Evolutionary conservation across 2,797 vertebrate genomes (phyloP).

Genomic region (Tenualosa ilisha): DNA sequence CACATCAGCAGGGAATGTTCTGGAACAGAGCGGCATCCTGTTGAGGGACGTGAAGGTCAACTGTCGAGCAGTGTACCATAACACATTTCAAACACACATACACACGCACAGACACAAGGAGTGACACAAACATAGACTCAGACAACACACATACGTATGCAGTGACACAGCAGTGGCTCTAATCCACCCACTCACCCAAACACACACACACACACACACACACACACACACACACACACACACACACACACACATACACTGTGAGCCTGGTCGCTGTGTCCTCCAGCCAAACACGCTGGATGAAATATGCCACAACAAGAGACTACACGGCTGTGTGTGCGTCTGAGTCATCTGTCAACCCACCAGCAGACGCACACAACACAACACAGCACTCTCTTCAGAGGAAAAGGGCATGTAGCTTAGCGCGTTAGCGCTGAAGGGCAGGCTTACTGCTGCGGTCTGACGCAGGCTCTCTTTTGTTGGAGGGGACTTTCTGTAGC

Average conservation of each 20-base stretch:
- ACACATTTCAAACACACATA: not conserved
- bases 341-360: not conserved
- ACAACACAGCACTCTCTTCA: not conserved
- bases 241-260: not conserved
- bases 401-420: not conserved
- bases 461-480: not conserved
- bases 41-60: constrained; percentile 6
- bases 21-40: not conserved
- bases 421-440: not conserved
- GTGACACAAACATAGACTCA: not conserved
- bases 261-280: not conserved
- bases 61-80: not conserved
- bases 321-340: not conserved
- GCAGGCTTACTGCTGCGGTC: not conserved
- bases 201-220: not conserved
- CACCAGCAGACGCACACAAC: not conserved
- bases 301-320: constrained; percentile 1
- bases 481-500: not conserved
- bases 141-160: not conserved
- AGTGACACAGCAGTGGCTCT: not conserved
- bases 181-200: not conserved
- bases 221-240: not conserved
- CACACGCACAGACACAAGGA: not conserved
- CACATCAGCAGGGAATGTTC: not conserved
- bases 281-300: not conserved